A percentile compares a stretch with the other conserved stretches of the same genome.
phyloP scores from a whole-genome alignment of 2,888 invertebrate genomes.

The Drepana falcataria region DNA sequence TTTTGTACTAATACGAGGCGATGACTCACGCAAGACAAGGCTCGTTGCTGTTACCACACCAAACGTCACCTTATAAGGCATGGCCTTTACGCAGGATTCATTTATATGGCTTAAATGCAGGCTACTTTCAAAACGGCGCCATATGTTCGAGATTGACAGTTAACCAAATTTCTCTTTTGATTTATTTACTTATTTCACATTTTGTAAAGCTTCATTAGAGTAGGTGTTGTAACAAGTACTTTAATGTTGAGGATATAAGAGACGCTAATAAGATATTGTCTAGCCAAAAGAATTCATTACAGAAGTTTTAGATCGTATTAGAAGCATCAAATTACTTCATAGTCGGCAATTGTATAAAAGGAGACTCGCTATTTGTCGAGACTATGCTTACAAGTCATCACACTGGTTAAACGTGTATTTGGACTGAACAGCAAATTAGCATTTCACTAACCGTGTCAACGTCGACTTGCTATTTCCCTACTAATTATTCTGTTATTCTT shows the following conservation, averaged over 20 bases:
- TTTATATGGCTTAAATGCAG: conserved; percentile 69
- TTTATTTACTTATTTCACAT: background rate
- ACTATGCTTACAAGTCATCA: background rate
- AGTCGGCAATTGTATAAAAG: background rate
- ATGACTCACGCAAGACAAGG: conserved; percentile 65
- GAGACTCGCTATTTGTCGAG: background rate
- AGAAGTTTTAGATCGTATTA: background rate
- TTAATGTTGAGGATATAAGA: too few species aligned
- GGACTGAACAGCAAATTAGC: conserved; percentile 8
- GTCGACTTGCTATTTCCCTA: conserved; percentile 5
- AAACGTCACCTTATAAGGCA: conserved; percentile 63
- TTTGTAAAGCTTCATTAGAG: conserved; percentile 2
- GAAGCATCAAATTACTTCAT: background rate
- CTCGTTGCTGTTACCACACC: conserved; percentile 51
- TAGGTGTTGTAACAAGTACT: background rate
- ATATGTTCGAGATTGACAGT: conserved; percentile 71
- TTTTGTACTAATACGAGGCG: conserved; percentile 63
- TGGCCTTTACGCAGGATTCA: conserved; percentile 69
- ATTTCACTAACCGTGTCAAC: conserved; percentile 11
- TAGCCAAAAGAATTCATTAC: background rate
- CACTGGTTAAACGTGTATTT: conserved; percentile 5
- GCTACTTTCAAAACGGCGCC: conserved; percentile 69
- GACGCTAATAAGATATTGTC: background rate
- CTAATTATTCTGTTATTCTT: conserved; percentile 6
- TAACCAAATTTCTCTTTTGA: conserved; percentile 61